Evolutionary conservation across 1,140 invertebrate species (phyloP).

Genomic region (Octopus bimaculoides): DNA sequence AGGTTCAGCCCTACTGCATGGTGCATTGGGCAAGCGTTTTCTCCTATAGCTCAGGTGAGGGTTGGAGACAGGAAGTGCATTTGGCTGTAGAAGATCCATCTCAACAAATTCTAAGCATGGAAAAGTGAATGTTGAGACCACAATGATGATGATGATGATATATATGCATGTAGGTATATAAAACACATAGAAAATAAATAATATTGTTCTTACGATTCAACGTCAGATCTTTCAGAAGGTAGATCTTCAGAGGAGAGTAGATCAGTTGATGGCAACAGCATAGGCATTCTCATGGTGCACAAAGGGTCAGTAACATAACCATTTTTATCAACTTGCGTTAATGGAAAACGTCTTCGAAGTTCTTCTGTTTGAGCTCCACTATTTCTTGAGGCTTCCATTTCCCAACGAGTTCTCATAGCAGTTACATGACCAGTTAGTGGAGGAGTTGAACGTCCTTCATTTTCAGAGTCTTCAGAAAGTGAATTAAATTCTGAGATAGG

Average conservation of each 20-base stretch:
- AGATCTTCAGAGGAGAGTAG: neutral
- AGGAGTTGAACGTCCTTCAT: conserved; percentile 41
- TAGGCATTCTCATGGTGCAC: conserved; percentile 32
- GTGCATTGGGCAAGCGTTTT: no score
- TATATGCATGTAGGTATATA: no score
- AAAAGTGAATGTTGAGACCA: no score
- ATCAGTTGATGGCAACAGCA: neutral
- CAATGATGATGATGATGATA: no score
- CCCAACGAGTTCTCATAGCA: conserved; percentile 53
- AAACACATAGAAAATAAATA: no score
- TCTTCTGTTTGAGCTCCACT: conserved; percentile 38
- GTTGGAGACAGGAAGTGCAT: no score
- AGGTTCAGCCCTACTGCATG: no score
- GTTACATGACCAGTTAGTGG: conserved; percentile 50
- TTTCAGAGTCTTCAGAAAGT: conserved; percentile 37
- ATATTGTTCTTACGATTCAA: neutral
- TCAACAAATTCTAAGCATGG: no score
- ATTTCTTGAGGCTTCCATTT: conserved; percentile 48
- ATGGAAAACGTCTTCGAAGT: conserved; percentile 36
- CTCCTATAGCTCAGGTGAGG: no score
- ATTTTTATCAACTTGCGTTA: conserved; percentile 49
- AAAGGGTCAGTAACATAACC: conserved; percentile 53
- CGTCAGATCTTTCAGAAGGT: neutral
- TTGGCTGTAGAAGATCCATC: no score
- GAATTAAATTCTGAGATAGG: conserved; percentile 34